Evolutionary conservation across 2,888 invertebrate genomes (phyloP), one percentile per base, ranked within the genome.

Genomic region (Zeuzera pyrina): DNA sequence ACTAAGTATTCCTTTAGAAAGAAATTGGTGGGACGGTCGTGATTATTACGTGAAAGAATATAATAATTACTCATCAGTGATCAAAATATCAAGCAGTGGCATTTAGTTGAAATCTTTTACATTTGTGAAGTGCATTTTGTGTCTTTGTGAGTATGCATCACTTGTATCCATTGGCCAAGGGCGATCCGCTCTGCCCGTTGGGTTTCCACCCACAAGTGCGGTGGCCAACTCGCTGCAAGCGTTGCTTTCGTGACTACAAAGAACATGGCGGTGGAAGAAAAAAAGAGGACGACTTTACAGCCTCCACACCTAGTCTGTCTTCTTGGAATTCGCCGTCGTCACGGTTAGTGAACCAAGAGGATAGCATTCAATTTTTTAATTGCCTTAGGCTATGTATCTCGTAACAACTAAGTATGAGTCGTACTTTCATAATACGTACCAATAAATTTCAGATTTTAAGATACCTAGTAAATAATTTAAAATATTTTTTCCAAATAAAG

Each of bases 201-300:
- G 96, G 96, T 27, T 96, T 96, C 76, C 94, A 95, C 84, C 95
- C 96, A 38, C 95, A 96, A 84, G 94, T 95, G 51, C 89, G 95
- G 58, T 95, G 95, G 93, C 95, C 95, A 29, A 95, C 95, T 35
- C 87, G 95, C 58, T 95, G 95, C 83, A 95, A 95, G 79, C 86
- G 95, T 52, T 96, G 95, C 74, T 95, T 95, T 86, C 90, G 92
- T 51, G 95, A 95, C 70, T 95, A 95, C 78, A 95, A 94, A 78
- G 95, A 95, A 62, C 95, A 95, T 74, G 91, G 91, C 33, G 89
- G 89, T 24, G 89, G 89, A 23, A 88, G 89, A 52, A 88, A 89
- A 61, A 89, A 88, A 42, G 88, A 89, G 35, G 89, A 89, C 33
- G 85, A 88, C 43, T 83, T 70, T 52, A 89, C 93, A 28, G 88